phyloP scores from a whole-genome alignment of 2,888 invertebrate genomes.

The Argynnis bischoffii region DNA sequence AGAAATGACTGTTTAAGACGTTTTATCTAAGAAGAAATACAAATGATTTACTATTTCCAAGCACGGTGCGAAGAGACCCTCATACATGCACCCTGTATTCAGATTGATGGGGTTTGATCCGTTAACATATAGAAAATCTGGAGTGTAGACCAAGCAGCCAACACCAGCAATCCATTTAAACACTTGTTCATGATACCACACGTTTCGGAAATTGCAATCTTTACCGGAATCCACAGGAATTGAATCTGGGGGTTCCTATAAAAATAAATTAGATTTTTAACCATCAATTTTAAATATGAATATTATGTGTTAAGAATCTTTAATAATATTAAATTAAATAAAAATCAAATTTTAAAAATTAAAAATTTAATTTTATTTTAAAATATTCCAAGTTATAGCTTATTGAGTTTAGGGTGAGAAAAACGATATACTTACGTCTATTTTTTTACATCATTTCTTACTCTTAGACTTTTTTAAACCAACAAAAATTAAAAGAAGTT shows the following conservation, averaged over 20 bases:
- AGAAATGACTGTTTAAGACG: too few species aligned
- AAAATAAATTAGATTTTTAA: constrained; percentile 18
- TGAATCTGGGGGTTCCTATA: constrained; percentile 61
- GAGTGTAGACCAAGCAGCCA: constrained; percentile 71
- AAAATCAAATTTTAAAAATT: too few species aligned
- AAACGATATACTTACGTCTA: too few species aligned
- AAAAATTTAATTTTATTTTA: too few species aligned
- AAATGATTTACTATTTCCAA: constrained; percentile 66
- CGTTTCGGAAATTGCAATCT: constrained; percentile 69
- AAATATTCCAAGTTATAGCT: background rate
- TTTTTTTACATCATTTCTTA: too few species aligned
- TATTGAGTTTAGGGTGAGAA: background rate
- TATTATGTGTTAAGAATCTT: too few species aligned
- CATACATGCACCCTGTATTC: constrained; percentile 63
- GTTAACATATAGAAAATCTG: constrained; percentile 62
- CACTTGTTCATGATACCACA: constrained; percentile 67
- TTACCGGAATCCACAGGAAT: constrained; percentile 54
- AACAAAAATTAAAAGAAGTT: too few species aligned
- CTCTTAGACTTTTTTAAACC: too few species aligned
- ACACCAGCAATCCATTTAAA: constrained; percentile 74
- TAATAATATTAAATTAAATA: too few species aligned
- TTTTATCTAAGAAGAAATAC: too few species aligned
- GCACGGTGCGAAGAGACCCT: constrained; percentile 65
- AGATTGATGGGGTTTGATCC: constrained; percentile 64
- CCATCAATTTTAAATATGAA: background rate